Evolutionary conservation across 1,140 invertebrate genomes (phyloP), one percentile per base, ranked within the genome.

Genomic region (Drosophila nigromelanica): DNA sequence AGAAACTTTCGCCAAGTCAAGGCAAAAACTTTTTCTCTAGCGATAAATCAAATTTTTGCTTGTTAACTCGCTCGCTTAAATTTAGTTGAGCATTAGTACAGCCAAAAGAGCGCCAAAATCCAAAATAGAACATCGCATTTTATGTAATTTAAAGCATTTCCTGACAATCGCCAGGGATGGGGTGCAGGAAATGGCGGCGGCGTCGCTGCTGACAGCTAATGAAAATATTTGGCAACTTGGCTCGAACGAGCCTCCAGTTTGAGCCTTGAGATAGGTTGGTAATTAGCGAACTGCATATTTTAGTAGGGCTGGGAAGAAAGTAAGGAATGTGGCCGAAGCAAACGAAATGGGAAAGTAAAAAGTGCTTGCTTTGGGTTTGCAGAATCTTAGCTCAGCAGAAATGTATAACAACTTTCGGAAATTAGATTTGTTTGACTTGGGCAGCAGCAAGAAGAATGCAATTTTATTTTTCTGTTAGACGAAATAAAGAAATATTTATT

Each of bases 41-140:
- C 78, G 52, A 79, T 87, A 87, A 87, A 83, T 87, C 82, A 87
- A 71, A 87, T 87, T 86, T 70, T 56, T 52, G 78, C 82, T 76
- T 79, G 78, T 87, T 87, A 87, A 89, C 78, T 87, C 83, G 78
- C 75, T 82, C 83, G 76, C 45, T 82, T 78, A 82, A 87, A 79
- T 87, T 87, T 76, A 87, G 83, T 76, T 73, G 78, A 87, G 52
- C 82, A 86, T 87, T 86, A 61, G 56, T 18, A n/a, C 15, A 5
- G 43, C 6, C 30, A 33, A 24, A 3, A 45, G 37, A 39, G 40
- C 6, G 43, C 55, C 50, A 35, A 37, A 39, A 21, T 27, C 30
- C 55, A 24, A 54, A 66, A 63, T 48, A 27, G 14, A 39, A 21
- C 50, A 50, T 60, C 24, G 51, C 77, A 80, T 86, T 79, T 68